Base-by-base conservation (phyloP, 2,113 vertebrate genomes). In the Strix aluco region DNA sequence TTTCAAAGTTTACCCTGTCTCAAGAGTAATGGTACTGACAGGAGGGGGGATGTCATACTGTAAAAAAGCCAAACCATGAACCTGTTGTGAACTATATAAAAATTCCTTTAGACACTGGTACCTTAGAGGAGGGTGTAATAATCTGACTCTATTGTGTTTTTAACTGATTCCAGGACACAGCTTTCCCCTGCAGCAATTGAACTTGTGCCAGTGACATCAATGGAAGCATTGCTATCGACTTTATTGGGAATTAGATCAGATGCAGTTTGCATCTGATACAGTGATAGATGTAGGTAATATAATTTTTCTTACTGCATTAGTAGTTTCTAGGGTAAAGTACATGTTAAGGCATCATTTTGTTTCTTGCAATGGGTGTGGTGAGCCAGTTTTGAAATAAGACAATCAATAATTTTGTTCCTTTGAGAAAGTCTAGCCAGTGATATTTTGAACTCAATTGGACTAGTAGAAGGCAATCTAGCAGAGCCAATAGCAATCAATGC, bases 401-500 rank as follows among this genome's bases (percentile, higher is more conserved):
- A 32, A 74, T 79, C 10, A 6, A 91, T 91, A 83, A 91, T 88
- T 51, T 94, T 89, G 44, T 86, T 86, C 69, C 75, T 97, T 85
- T 88, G 44, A 55, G 85, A 90, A 97, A 92, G 81, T 67, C 32
- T 91, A 92, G 78, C 79, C 85, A 80, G 61, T 93, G 61, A 36
- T 95, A 96, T 90, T 80, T 29, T 62, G 27, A 93, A 96, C 89
- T 95, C 95, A 92, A 95, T 88, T 96, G 81, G 66, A 89, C 70
- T 80, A 86, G 49, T 70, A 91, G 85, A 92, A 91, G 58, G 92
- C 91, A 96, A 96, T 90, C 84, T 70, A 97, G 82, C 52, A 93
- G 85, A 94, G 77, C 72, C 94, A 88, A 94, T 81, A 97, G 92
- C 86, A 97, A 97, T 97, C 96, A 97, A 94, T 96, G 69, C 59